Evolutionary conservation across 2,113 vertebrate species (phyloP).

Genomic region (Trematocara unimaculatum): DNA sequence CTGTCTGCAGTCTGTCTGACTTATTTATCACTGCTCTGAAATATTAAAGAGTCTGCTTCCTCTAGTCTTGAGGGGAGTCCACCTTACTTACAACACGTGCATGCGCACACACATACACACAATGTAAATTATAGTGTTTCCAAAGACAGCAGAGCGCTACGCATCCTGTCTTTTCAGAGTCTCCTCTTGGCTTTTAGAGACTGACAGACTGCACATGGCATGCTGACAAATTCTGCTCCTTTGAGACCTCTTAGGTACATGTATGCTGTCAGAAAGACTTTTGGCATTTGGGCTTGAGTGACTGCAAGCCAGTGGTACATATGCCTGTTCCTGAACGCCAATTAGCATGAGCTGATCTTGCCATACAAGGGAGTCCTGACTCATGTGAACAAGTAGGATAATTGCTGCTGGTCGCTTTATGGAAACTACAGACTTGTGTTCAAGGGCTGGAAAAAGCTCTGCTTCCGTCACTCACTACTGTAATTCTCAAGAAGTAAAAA

Average conservation of each 20-base stretch:
- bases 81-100: constrained; percentile 18
- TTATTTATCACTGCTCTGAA: constrained; percentile 72
- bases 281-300: neutral
- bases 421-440: neutral
- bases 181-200: neutral
- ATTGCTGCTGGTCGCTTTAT: neutral
- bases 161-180: neutral
- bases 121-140: neutral
- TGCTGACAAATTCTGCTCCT: neutral
- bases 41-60: constrained; percentile 68
- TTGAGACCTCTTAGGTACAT: neutral
- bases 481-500: neutral
- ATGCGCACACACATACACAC: neutral
- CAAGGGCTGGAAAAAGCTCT: neutral
- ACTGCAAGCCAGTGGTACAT: neutral
- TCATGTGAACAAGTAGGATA: neutral
- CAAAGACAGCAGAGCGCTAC: neutral
- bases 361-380: neutral
- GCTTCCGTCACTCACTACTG: neutral
- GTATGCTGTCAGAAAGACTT: neutral
- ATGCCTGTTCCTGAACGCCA: neutral
- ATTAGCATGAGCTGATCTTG: neutral
- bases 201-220: neutral
- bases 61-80: constrained; percentile 44
- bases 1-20: constrained; percentile 66